A percentile compares a stretch with the other conserved stretches of the same genome.
phyloP scores from a whole-genome alignment of 2,888 invertebrate species.

The Allolobophora icterica region DNA sequence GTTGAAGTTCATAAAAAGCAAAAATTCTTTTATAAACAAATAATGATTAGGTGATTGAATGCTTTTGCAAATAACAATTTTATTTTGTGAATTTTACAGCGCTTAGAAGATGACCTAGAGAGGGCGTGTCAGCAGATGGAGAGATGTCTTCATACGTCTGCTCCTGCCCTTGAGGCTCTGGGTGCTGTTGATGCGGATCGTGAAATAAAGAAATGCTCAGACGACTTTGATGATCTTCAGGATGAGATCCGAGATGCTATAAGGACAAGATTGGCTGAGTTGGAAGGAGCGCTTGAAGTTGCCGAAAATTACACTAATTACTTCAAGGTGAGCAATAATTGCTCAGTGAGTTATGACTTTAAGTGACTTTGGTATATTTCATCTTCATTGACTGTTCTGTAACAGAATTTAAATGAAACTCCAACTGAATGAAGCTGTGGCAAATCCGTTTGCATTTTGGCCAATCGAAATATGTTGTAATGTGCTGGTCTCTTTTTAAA shows the following conservation, averaged over 20 bases:
- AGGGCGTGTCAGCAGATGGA: constrained; percentile 51
- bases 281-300: constrained; percentile 57
- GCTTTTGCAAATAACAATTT: neutral
- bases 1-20: too few species aligned
- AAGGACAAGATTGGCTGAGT: constrained; percentile 59
- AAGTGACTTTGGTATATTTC: too few species aligned
- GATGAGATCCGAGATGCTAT: constrained; percentile 63
- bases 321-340: constrained; percentile 52
- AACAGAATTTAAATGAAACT: neutral
- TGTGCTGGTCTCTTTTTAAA: neutral
- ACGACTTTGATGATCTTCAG: constrained; percentile 59
- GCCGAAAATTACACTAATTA: constrained; percentile 59
- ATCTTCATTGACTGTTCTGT: neutral
- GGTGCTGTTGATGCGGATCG: constrained; percentile 61
- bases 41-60: too few species aligned
- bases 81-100: constrained; percentile 38
- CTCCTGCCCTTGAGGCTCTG: constrained; percentile 52
- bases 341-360: neutral
- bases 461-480: too few species aligned
- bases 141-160: constrained; percentile 56
- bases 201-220: constrained; percentile 61
- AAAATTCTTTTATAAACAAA: too few species aligned
- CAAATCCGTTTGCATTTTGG: neutral
- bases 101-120: constrained; percentile 58
- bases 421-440: neutral